Percentiles rank a stretch among this genome's conserved stretches.
Evolutionary conservation across 53 echinoderm and acorn worm species (phyloP).

Genomic region (Stichopus horrens): DNA sequence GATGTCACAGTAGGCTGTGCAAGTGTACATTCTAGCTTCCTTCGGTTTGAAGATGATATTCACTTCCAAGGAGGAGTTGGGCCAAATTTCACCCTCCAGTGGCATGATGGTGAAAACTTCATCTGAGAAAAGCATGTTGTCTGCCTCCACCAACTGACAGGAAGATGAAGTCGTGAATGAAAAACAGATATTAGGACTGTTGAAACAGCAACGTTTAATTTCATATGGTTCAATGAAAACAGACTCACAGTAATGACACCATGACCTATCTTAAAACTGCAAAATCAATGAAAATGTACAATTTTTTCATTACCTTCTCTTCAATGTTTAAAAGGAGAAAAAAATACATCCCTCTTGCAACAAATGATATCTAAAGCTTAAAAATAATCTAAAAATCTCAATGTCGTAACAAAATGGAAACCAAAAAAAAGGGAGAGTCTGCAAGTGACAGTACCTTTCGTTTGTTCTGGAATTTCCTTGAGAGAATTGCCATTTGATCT

Average conservation of each 20-base stretch:
- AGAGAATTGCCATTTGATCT: slow-evolving; percentile 93
- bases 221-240: too few species aligned
- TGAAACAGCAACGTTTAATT: too few species aligned
- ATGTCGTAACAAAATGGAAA: neutral
- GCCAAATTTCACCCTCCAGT: slow-evolving; percentile 94
- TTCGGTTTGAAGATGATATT: slow-evolving; percentile 88
- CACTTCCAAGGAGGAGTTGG: slow-evolving; percentile 85
- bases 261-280: too few species aligned
- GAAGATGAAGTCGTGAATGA: neutral
- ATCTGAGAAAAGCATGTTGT: slow-evolving; percentile 88
- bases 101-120: slow-evolving; percentile 87
- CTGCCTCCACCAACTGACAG: slow-evolving; percentile 73
- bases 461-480: slow-evolving; percentile 86
- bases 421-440: neutral
- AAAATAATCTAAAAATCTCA: too few species aligned
- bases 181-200: too few species aligned
- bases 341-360: too few species aligned
- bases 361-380: too few species aligned
- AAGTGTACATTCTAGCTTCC: slow-evolving; percentile 75
- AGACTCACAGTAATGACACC: too few species aligned
- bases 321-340: too few species aligned
- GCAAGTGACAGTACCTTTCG: slow-evolving; percentile 59
- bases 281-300: too few species aligned
- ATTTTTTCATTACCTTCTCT: too few species aligned
- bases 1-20: slow-evolving; percentile 96